Base-by-base conservation (phyloP, 2,888 invertebrate genomes). In the Chrysina gloriosa region DNA sequence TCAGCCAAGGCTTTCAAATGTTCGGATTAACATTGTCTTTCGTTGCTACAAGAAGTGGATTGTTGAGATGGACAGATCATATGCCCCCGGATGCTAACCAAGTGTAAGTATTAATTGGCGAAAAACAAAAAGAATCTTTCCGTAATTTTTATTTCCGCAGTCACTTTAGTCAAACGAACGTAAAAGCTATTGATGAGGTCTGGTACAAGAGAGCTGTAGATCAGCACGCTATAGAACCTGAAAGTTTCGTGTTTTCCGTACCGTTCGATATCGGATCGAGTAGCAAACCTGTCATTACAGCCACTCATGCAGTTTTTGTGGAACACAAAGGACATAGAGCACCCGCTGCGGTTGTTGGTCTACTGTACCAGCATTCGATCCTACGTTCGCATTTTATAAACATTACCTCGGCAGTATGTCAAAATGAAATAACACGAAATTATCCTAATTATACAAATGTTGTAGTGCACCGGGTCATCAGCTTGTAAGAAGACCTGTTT, bases 151-250 rank as follows among this genome's bases (percentile, higher is more conserved):
- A 45, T 29, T 25, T 63, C 73, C 81, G 31, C 84, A 95, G 95
- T 21, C 91, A 91, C 80, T 96, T 96, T 78, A 92, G 92, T 75
- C 92, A 94, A 75, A 88, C 87, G 69, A 91, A 95, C 79, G 88
- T 90, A 0, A 86, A 92, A 70, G 94, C 95, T 0, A 93, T 93
- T 84, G 96, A 96, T 78, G 92, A 93, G 68, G 89, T 93, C 31
- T 96, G 96, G 95, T 96, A 96, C 80, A 92, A 92, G 74, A 86
- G 96, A 63, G 95, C 96, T 0, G 94, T 96, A 1, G 96, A 96
- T 80, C 95, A 96, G 77, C 93, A 96, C 79, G 85, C 89, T 0
- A 89, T 94, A 61, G 94, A 96, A 76, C 92, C 92, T 0, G 93
- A 95, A 77, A 94, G 95, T 80, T 96, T 96, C 81, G 95, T 96